Evolutionary conservation across 2,113 vertebrate genomes (phyloP), one percentile per base, ranked within the genome.

Genomic region (Pantherophis guttatus): DNA sequence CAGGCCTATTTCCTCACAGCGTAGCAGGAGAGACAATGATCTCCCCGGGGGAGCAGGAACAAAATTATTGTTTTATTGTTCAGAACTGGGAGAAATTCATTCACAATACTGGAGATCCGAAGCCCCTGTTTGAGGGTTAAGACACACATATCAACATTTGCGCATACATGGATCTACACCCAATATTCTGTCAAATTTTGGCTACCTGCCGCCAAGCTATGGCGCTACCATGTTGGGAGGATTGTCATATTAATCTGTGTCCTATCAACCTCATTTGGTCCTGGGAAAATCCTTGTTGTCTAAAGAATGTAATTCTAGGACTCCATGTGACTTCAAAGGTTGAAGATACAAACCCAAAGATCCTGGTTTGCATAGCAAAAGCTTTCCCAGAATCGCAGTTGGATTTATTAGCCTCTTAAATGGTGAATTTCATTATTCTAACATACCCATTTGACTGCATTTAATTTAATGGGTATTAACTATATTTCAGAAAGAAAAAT

Each of bases 361-460:
- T 23, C 26, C 6, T 87, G 65, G 92, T 96, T 94, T 93, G 26
- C 24, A 86, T 89, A 87, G 95, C 33, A 94, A 94, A 95, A 50
- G 33, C 9, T 91, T 94, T 55, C 2, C 4, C 5, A 33, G 85
- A 52, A 15, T 92, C 93, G 52, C 23, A 91, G 86, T 81, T 29
- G 58, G 87, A 33, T 54, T 93, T 95, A 54, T 53, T 91, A 44
- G 86, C 62, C 57, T 93, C 93, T 94, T 92, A 94, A 88, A 92
- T 53, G 23, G 50, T 26, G 62, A 91, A 92, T 95, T 94, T 93
- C 93, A 93, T 89, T 90, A 94, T 93, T 95, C 93, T 81, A 13
- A 86, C 57, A 65, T 29, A 1, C 48, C 7, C 21, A 10, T 91
- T 85, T 65, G 57, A 65, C 54, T 95, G 62, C 65, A 57, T 93